A percentile compares a stretch with the other conserved stretches of the same genome.
Evolutionary conservation across 2,888 invertebrate genomes (phyloP).

Genomic region (Galerucella calmariensis): DNA sequence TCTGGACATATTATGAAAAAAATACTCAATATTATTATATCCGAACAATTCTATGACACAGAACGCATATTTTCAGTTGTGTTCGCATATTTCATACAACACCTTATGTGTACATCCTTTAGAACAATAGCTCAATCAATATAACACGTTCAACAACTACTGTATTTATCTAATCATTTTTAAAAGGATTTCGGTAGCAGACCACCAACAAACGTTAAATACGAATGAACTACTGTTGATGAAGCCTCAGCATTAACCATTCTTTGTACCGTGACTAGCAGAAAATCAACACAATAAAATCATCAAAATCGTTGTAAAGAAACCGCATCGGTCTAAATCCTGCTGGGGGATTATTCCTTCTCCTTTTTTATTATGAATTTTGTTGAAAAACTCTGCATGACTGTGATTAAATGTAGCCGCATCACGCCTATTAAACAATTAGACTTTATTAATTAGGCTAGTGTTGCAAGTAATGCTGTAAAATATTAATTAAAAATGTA

Average conservation of each 20-base stretch:
- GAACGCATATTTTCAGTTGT: no score
- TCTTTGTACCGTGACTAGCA: conserved; percentile 21
- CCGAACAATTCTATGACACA: no score
- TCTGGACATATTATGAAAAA: no score
- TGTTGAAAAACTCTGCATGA: conserved; percentile 23
- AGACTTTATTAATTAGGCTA: conserved; percentile 22
- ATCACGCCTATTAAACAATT: conserved; percentile 23
- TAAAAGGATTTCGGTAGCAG: conserved; percentile 29
- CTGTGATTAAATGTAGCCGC: conserved; percentile 18
- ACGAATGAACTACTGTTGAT: conserved; percentile 28
- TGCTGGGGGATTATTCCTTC: conserved; percentile 11
- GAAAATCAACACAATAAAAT: conserved; percentile 27
- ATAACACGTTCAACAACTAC: not conserved
- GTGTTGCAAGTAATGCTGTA: not conserved
- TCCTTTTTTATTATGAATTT: conserved; percentile 22
- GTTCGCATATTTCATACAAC: not conserved
- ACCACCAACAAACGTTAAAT: conserved; percentile 29
- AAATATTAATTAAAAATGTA: conserved; percentile 36
- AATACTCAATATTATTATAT: no score
- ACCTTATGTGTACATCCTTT: not conserved
- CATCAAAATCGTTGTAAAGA: conserved; percentile 27
- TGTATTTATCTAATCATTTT: conserved; percentile 2
- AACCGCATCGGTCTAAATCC: conserved; percentile 29
- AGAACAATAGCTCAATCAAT: conserved; percentile 14
- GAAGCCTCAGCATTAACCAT: conserved; percentile 15